Conservation (phyloP, 2,113 vertebrate genomes). For the Tychaedon coryphoeus region DNA sequence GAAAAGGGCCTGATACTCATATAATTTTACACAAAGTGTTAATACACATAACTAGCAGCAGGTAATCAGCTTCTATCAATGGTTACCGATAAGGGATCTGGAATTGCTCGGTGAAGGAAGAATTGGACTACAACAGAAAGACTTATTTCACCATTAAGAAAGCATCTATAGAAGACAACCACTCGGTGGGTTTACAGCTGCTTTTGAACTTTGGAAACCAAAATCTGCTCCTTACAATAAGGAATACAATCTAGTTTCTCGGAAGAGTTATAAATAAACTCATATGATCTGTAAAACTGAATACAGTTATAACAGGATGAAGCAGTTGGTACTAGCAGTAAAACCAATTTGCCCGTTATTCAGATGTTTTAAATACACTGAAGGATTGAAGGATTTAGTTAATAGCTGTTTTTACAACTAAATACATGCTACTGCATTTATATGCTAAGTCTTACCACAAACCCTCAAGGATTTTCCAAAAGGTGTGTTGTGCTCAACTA, state of each 20-base stretch:
- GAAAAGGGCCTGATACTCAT: not conserved
- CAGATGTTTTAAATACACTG: not conserved
- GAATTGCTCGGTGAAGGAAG: not conserved
- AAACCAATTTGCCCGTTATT: not conserved
- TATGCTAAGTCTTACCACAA: not conserved
- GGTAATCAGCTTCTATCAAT: not conserved
- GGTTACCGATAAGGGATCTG: not conserved
- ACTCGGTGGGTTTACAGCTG: not conserved
- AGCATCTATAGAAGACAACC: not conserved
- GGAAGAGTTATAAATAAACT: not conserved
- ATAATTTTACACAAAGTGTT: not conserved
- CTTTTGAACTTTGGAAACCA: slow-evolving; percentile 14
- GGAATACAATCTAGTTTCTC: not conserved
- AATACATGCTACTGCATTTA: not conserved
- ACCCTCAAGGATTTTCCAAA: not conserved
- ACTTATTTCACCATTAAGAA: slow-evolving; percentile 31
- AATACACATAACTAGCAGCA: not conserved
- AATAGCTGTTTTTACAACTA: not conserved
- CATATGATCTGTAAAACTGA: not conserved
- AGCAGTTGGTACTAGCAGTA: not conserved
- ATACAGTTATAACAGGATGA: not conserved
- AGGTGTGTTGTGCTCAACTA: not conserved
- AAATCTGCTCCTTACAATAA: not conserved
- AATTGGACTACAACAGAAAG: not conserved
- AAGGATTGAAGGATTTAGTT: not conserved